Base-by-base conservation (phyloP, 2,797 vertebrate species). In the Hemitrygon akajei region DNA sequence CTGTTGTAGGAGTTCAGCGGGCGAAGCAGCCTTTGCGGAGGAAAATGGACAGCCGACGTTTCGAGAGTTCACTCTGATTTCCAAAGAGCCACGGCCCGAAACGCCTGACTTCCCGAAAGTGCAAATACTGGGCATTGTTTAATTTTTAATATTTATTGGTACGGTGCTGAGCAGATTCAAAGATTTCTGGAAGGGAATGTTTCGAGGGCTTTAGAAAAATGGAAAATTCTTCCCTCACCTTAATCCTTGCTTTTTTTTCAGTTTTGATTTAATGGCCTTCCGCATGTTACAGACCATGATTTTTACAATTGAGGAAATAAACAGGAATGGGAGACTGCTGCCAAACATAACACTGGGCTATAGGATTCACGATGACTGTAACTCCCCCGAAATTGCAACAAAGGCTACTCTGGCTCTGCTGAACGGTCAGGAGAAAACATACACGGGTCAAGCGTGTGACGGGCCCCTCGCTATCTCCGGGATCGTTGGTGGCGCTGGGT, bases 221-320 rank as follows among this genome's bases (percentile, higher is more conserved):
- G 5, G 16, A 14, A 71, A 20, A 14, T 14, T 22, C 69, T 20
- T 22, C 69, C 20, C 69, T 71, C 14, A 71, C 69, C 69, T 71
- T 71, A 14, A 0, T 20, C 25, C 56, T 0, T 14, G 47, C 12
- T 84, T 84, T 10, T 11, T 66, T 10, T 34, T 7, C 91, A 75
- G 69, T 73, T 92, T 91, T 73, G 3, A 56, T 47, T 30, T 30
- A 22, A 16, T 34, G 27, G 1, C 4, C 0, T 92, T 92, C 40
- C 69, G 69, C 37, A 16, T 75, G 11, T 22, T 47, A 37, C 10
- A 73, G 11, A 56, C 37, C 10, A 75, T 92, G 91, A 47, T 92
- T 75, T 92, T 92, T 92, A 37, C 91, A 16, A 56, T 75, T 10
- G 37, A 91, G n/a, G 87, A 91, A 69, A 69, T 91, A 66, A 75